These are phyloP conservation scores for Stomatorhinus walkeri DNA, from an alignment of 2,797 vertebrate genomes.

Conservation along the genomic window DNA sequence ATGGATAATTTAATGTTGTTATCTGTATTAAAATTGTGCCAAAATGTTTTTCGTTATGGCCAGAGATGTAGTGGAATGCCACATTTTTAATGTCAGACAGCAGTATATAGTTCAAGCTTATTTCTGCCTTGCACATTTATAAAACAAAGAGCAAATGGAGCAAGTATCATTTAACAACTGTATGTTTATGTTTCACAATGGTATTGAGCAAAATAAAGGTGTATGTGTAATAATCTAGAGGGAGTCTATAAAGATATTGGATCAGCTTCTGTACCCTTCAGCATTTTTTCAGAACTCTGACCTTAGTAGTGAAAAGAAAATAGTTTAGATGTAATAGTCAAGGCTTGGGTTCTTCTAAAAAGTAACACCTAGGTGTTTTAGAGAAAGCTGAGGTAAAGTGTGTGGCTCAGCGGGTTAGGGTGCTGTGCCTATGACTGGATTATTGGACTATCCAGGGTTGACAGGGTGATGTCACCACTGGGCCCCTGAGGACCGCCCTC, in stretches of 20 bases:
- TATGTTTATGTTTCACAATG: background rate
- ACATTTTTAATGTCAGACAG: conserved; percentile 13
- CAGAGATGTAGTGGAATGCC: background rate
- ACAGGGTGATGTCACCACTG: background rate
- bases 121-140: background rate
- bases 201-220: background rate
- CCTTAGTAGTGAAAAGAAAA: background rate
- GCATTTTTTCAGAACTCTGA: background rate
- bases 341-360: background rate
- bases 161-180: background rate
- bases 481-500: background rate
- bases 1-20: background rate
- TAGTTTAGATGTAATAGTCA: background rate
- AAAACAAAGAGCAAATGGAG: background rate
- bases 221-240: background rate
- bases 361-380: background rate
- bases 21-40: background rate
- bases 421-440: background rate
- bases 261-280: background rate
- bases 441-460: background rate
- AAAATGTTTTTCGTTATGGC: background rate
- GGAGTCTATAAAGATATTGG: background rate
- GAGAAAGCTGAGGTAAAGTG: background rate
- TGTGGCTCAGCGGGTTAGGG: background rate
- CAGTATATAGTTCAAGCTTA: background rate